Base-by-base conservation (phyloP, 2,113 vertebrate genomes). In the Myodes glareolus region DNA sequence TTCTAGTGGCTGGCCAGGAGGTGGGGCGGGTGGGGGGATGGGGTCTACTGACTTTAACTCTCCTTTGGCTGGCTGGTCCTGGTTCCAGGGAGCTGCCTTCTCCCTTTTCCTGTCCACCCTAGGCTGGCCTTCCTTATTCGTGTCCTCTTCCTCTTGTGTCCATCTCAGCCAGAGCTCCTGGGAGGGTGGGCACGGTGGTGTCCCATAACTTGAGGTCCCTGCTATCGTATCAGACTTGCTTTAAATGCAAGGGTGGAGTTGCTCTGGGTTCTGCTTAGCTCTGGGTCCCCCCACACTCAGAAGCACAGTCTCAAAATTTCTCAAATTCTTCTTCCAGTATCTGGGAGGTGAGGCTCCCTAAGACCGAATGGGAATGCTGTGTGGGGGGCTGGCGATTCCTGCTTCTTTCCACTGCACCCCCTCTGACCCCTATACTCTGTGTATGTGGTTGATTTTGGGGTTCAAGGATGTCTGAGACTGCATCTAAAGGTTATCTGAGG, bases 401-500 rank as follows among this genome's bases (percentile, higher is more conserved):
- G 0, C 55, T 76, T 93, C 23, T 76, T 1, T 47, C n/a, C 1
- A 0, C 16, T 2, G 10, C 52, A 11, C 25, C 25, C 11, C 23
- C 9, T 63, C 29, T 63, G 67, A 42, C 10, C 76, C 45, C 29
- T 45, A 19, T 0, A 4, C 12, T 4, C 39, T 31, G 27, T 19
- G 39, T 39, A 45, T 88, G 31, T 85, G 25, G 36, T 50, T 67
- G 72, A 23, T 31, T 0, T 5, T 31, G 42, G 0, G 33, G 7
- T n/a, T 73, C 36, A 55, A 1, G 36, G 7, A 31, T 21, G 39
- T 84, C 45, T 31, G 52, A 55, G 70, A 78, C 45, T 61, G 25
- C 13, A 76, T 80, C 14, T 27, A 42, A 7, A 3, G 47, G 21
- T 42, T 4, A 14, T 50, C 42, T 63, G 14, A 42, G 25, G 80